Evolutionary conservation across 2,797 vertebrate species (phyloP).

Genomic region (Decapterus maruadsi): DNA sequence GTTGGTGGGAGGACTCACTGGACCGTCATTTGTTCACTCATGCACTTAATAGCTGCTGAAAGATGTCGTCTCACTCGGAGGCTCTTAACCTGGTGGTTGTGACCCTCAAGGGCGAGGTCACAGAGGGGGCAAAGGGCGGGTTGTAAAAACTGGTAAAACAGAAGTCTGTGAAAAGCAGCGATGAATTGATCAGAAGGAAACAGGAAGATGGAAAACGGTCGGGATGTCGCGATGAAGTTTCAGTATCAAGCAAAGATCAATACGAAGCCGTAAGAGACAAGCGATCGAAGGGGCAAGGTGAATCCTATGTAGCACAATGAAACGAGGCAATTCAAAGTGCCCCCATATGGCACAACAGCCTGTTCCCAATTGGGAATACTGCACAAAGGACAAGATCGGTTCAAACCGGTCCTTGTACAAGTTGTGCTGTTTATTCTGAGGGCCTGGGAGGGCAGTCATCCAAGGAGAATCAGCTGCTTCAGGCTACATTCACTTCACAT

Average conservation of each 20-base stretch:
- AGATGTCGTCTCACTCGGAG: conserved; percentile 47
- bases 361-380: no score
- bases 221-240: not conserved
- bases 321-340: not conserved
- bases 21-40: conserved; percentile 58
- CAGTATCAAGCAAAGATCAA: not conserved
- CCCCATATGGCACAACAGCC: not conserved
- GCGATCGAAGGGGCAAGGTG: not conserved
- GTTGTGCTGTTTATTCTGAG: not conserved
- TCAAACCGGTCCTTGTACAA: conserved; percentile 4
- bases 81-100: conserved; percentile 31
- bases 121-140: conserved; percentile 15
- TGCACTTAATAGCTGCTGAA: conserved; percentile 66
- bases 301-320: not conserved
- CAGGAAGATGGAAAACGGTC: not conserved
- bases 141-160: not conserved
- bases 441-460: conserved; percentile 4
- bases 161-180: not conserved
- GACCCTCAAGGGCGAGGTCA: conserved; percentile 10
- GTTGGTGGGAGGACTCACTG: conserved; percentile 47
- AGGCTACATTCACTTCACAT: conserved; percentile 7
- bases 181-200: not conserved
- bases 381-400: not conserved
- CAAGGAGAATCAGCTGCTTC: conserved; percentile 1
- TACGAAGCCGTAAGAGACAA: not conserved